phyloP scores from a whole-genome alignment of 2,888 invertebrate species.

The Cephonodes hylas region DNA sequence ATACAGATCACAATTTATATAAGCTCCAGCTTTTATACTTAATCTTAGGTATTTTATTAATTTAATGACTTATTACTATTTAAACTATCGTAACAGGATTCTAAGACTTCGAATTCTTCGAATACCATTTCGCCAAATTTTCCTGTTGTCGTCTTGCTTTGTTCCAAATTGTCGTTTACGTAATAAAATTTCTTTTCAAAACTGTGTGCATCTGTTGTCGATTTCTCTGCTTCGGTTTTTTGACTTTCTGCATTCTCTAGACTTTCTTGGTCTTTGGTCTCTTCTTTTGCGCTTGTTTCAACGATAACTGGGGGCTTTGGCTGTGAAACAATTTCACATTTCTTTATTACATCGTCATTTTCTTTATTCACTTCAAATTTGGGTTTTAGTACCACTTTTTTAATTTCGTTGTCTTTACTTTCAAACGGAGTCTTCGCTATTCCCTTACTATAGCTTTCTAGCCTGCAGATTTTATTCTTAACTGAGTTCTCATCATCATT shows the following conservation, averaged over 20 bases:
- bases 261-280: conserved; percentile 28
- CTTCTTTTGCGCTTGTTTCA: conserved; percentile 33
- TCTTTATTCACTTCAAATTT: conserved; percentile 34
- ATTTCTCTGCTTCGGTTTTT: conserved; percentile 24
- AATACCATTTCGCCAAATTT: conserved; percentile 93
- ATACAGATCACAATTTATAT: conserved; percentile 74
- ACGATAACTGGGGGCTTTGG: conserved; percentile 30
- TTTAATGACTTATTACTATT: conserved; percentile 78
- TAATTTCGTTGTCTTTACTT: conserved; percentile 55
- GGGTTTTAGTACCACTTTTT: conserved; percentile 37
- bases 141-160: conserved; percentile 78
- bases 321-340: conserved; percentile 22
- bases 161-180: conserved; percentile 80
- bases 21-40: conserved; percentile 49
- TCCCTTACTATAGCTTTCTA: conserved; percentile 76
- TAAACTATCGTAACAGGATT: conserved; percentile 82
- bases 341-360: conserved; percentile 30
- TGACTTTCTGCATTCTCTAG: conserved; percentile 37
- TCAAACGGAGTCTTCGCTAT: conserved; percentile 71
- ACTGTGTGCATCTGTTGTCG: conserved; percentile 47
- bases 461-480: conserved; percentile 74
- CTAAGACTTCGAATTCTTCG: conserved; percentile 89
- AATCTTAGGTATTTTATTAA: conserved; percentile 47
- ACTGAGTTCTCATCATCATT: conserved; percentile 75
- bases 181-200: conserved; percentile 83